Conservation (phyloP, 2,888 invertebrate species). For the Morinoia aosen region DNA sequence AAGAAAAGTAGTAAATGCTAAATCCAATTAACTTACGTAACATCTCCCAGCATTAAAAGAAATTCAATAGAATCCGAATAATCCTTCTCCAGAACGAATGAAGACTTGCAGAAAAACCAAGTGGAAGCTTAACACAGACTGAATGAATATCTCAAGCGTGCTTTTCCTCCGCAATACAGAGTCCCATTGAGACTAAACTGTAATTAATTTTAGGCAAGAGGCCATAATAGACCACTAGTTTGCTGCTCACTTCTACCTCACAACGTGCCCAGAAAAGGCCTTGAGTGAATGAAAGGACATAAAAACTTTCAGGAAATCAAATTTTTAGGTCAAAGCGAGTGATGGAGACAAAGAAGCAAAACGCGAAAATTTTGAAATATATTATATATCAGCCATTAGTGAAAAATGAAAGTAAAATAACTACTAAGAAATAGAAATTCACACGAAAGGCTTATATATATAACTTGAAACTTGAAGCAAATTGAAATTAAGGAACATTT, state of each 20-base stretch:
- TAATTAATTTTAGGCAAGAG: conserved; percentile 29
- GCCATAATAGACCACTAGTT: not conserved
- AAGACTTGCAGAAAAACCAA: not conserved
- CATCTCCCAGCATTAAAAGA: not conserved
- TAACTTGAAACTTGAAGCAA: no score
- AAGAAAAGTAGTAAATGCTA: not conserved
- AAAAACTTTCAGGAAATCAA: not conserved
- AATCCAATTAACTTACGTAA: not conserved
- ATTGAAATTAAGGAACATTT: no score
- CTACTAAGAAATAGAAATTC: no score
- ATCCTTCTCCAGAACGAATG: not conserved
- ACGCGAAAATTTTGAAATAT: not conserved
- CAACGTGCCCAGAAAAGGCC: not conserved
- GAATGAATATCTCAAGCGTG: not conserved
- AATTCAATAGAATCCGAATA: not conserved
- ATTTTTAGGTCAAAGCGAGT: not conserved
- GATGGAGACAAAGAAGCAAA: not conserved
- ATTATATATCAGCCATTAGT: not conserved
- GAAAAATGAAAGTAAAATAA: not conserved
- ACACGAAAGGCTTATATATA: no score
- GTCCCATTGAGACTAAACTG: not conserved
- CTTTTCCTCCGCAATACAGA: conserved; percentile 30
- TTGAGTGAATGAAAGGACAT: not conserved
- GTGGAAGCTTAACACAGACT: not conserved
- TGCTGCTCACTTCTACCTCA: not conserved